phyloP scores from a whole-genome alignment of 2,888 invertebrate genomes.

The Diogma glabrata region DNA sequence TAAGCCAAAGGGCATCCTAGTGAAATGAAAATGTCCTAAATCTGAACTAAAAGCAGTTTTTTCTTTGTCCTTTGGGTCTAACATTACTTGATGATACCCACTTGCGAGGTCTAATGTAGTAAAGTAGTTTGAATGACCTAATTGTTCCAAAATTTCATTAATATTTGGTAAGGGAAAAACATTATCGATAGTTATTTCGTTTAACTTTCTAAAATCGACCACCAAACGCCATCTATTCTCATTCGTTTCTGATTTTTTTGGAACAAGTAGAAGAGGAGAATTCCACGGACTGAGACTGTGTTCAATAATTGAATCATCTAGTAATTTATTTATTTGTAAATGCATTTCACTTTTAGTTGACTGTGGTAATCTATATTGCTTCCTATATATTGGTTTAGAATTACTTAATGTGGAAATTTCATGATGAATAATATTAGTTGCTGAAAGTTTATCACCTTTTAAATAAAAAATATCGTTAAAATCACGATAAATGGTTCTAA shows the following conservation, averaged over 20 bases:
- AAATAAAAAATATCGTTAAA: conserved; percentile 8
- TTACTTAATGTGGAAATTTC: not conserved
- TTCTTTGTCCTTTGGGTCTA: conserved; percentile 11
- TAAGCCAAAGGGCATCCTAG: conserved; percentile 19
- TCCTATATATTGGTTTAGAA: not conserved
- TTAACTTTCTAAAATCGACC: conserved; percentile 7
- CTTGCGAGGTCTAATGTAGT: conserved; percentile 17
- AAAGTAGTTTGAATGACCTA: conserved; percentile 16
- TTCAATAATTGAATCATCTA: no score
- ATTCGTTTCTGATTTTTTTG: conserved; percentile 3
- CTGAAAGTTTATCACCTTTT: conserved; percentile 8
- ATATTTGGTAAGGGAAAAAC: conserved; percentile 18
- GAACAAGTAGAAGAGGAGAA: conserved; percentile 5
- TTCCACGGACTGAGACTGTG: not conserved
- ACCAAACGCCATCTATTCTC: conserved; percentile 3
- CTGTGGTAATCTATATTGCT: conserved; percentile 5
- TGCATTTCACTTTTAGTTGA: not conserved
- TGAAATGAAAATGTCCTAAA: conserved; percentile 20
- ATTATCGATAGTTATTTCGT: conserved; percentile 5
- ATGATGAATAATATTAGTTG: not conserved
- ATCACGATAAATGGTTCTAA: not conserved
- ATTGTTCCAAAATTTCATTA: conserved; percentile 14
- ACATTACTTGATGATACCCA: conserved; percentile 15
- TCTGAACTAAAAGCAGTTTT: conserved; percentile 20
- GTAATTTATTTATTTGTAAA: not conserved